A percentile compares a stretch with the other conserved stretches of the same genome.
Conservation (phyloP, 2,888 invertebrate species). For the Ormia ochracea region DNA sequence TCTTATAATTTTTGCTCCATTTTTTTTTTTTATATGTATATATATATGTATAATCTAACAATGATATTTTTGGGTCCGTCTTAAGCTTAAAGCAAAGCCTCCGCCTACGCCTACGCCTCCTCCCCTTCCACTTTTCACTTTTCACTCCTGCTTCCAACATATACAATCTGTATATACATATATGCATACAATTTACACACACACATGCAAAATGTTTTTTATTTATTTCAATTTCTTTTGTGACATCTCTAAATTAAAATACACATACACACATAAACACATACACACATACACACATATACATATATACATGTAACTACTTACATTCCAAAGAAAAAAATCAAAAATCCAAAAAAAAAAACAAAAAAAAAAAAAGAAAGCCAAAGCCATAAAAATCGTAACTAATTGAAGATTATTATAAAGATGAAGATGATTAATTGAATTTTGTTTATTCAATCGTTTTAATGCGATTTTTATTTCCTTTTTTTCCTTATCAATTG, state of each 20-base stretch:
- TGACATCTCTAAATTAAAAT: constrained; percentile 9
- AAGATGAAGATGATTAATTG: constrained; percentile 11
- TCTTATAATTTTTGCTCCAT: constrained; percentile 5
- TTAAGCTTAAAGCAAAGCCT: not conserved
- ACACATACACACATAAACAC: too few relatives aligned
- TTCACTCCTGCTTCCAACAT: constrained; percentile 26
- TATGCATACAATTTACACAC: too few relatives aligned
- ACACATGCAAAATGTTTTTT: too few relatives aligned
- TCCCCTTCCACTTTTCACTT: not conserved
- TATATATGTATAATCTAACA: too few relatives aligned
- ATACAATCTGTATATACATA: not conserved
- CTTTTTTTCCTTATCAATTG: constrained; percentile 52
- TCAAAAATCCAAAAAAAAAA: too few relatives aligned
- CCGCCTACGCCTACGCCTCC: not conserved
- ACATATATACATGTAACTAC: too few relatives aligned
- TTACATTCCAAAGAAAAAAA: constrained; percentile 17
- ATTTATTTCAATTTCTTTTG: not conserved
- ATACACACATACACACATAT: too few relatives aligned
- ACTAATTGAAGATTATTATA: constrained; percentile 34
- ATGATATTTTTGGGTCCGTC: not conserved
- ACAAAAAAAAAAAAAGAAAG: too few relatives aligned
- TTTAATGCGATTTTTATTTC: constrained; percentile 60
- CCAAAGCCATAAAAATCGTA: constrained; percentile 12
- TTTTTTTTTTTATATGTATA: too few relatives aligned
- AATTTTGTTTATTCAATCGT: constrained; percentile 49